A percentile compares a stretch with the other conserved stretches of the same genome.
Conservation (phyloP, 92 coral and sea anemone species). For the Bergia sp. region DNA sequence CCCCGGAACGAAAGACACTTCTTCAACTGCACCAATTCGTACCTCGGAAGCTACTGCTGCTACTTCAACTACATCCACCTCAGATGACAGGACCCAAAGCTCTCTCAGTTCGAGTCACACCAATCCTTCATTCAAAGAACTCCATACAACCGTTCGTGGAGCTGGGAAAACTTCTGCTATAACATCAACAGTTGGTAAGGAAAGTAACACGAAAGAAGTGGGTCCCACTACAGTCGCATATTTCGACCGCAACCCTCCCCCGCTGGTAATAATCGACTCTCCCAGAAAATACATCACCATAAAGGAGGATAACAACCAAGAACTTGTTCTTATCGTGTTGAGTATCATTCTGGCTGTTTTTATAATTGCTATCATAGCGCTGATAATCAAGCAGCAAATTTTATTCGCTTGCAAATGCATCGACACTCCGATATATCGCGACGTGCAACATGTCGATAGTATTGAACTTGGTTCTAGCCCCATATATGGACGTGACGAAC, state of each 20-base stretch:
- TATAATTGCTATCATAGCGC: slow-evolving; percentile 70
- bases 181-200: slow-evolving; percentile 1
- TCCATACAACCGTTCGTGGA: neutral
- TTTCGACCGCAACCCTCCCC: slow-evolving; percentile 57
- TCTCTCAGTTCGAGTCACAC: neutral
- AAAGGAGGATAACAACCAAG: slow-evolving; percentile 77
- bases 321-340: slow-evolving; percentile 82
- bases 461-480: slow-evolving; percentile 79
- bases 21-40: slow-evolving; percentile 1
- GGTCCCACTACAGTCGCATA: slow-evolving; percentile 47
- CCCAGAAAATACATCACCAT: slow-evolving; percentile 80
- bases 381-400: slow-evolving; percentile 70
- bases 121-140: neutral
- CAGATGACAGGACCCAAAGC: neutral
- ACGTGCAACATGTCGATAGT: slow-evolving; percentile 68
- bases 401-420: slow-evolving; percentile 80
- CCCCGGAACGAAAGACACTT: slow-evolving; percentile 1
- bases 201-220: neutral
- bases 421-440: slow-evolving; percentile 64
- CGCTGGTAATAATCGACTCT: slow-evolving; percentile 73
- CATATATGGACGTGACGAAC: slow-evolving; percentile 65
- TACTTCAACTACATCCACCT: neutral
- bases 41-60: neutral
- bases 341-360: slow-evolving; percentile 80
- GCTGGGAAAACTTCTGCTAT: neutral